Percentiles rank a stretch among this genome's conserved stretches.
These are phyloP conservation scores for Laterallus jamaicensis DNA, from an alignment of 2,113 vertebrate genomes.

Conservation along the genomic window DNA sequence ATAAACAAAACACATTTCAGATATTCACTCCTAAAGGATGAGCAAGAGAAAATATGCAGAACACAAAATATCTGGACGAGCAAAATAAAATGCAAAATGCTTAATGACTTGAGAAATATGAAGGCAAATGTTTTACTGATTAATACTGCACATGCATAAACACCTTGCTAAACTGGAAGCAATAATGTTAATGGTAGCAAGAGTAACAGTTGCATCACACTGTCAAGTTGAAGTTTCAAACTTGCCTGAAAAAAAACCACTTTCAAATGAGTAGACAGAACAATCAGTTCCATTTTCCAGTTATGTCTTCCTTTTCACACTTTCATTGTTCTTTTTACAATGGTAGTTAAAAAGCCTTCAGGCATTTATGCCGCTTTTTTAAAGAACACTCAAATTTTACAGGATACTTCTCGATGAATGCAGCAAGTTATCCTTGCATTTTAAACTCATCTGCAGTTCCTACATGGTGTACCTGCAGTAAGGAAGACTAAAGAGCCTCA, in stretches of 20 bases:
- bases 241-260: constrained; percentile 25
- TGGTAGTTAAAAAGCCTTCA: constrained; percentile 65
- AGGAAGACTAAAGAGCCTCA: constrained; percentile 34
- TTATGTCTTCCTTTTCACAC: constrained; percentile 24
- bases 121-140: constrained; percentile 44
- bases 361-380: constrained; percentile 42
- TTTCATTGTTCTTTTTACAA: constrained; percentile 61
- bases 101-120: background rate
- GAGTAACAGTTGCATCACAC: background rate
- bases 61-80: background rate
- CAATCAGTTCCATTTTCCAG: background rate
- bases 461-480: constrained; percentile 44
- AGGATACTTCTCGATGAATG: constrained; percentile 57
- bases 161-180: constrained; percentile 23
- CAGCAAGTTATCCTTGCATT: constrained; percentile 39
- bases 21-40: background rate
- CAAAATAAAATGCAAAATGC: constrained; percentile 30
- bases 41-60: background rate
- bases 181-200: background rate
- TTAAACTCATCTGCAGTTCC: constrained; percentile 45
- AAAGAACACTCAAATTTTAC: constrained; percentile 67
- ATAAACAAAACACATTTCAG: background rate
- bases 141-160: constrained; percentile 22
- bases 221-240: constrained; percentile 1
- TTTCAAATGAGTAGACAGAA: constrained; percentile 40